Conservation (phyloP, 2,113 vertebrate genomes). For the Brachyistius frenatus region DNA sequence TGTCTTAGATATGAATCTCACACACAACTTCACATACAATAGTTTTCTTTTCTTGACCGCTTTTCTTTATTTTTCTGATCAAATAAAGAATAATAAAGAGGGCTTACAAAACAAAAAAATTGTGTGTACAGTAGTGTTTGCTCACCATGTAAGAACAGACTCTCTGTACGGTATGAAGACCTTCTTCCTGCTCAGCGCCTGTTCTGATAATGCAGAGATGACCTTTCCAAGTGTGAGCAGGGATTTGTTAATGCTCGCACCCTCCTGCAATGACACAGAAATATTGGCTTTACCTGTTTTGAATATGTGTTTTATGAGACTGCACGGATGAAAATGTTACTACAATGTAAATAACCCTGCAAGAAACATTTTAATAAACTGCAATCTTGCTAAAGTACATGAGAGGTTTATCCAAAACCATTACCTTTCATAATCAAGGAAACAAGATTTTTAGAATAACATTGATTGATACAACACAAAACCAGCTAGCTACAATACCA, state of each 20-base stretch:
- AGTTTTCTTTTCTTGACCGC: background rate
- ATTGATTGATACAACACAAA: too few relatives aligned
- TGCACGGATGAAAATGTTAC: background rate
- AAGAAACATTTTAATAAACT: background rate
- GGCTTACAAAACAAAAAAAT: background rate
- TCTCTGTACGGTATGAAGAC: conserved; percentile 94
- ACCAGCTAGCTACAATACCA: too few relatives aligned
- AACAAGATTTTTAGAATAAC: too few relatives aligned
- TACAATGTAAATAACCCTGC: background rate
- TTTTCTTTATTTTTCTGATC: background rate
- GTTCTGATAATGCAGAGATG: conserved; percentile 94
- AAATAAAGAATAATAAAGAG: background rate
- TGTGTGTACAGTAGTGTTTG: background rate
- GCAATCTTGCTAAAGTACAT: too few relatives aligned
- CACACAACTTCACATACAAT: background rate
- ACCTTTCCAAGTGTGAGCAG: conserved; percentile 95
- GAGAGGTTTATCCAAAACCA: background rate
- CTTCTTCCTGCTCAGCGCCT: conserved; percentile 85
- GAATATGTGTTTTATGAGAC: background rate
- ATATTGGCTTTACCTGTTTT: background rate
- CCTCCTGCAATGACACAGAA: conserved; percentile 85
- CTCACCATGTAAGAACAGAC: conserved; percentile 95
- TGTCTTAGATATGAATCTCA: background rate
- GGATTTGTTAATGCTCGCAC: conserved; percentile 96
- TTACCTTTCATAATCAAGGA: too few relatives aligned